These are phyloP conservation scores for Microctenopoma stevenorrisi DNA, from an alignment of 2,797 vertebrate species.

Conservation along the genomic window DNA sequence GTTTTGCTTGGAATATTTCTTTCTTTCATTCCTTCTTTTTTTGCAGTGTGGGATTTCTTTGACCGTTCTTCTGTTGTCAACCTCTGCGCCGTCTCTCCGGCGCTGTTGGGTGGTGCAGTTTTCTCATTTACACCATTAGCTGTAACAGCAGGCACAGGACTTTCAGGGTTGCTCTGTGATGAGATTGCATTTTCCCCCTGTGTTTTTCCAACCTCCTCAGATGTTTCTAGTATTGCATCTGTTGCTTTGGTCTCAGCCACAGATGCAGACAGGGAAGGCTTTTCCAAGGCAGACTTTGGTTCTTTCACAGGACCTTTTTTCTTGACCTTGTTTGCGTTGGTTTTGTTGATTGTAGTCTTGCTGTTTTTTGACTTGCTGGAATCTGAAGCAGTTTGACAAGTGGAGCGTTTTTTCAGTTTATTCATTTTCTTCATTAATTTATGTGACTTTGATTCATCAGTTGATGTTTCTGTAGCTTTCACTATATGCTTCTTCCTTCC, in stretches of 20 bases:
- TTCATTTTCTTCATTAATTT: background rate
- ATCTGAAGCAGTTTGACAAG: background rate
- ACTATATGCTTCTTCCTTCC: background rate
- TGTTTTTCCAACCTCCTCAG: constrained; percentile 7
- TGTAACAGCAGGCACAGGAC: background rate
- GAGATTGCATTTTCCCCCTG: constrained; percentile 20
- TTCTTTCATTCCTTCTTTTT: constrained; percentile 4
- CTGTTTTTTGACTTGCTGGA: constrained; percentile 30
- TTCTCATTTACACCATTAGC: constrained; percentile 1
- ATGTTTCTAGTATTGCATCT: background rate
- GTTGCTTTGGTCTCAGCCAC: background rate
- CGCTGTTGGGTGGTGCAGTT: background rate
- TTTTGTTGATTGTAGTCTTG: constrained; percentile 3
- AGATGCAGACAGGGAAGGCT: background rate
- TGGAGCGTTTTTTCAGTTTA: constrained; percentile 8
- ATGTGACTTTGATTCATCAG: background rate
- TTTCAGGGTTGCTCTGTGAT: background rate
- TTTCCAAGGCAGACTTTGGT: background rate
- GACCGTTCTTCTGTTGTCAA: background rate
- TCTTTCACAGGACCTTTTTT: constrained; percentile 5
- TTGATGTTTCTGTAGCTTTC: background rate
- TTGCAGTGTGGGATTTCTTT: background rate
- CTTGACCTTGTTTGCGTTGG: constrained; percentile 1
- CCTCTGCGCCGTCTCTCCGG: constrained; percentile 1
- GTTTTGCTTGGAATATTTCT: background rate